A percentile compares a stretch with the other conserved stretches of the same genome.
These are phyloP conservation scores for Synchiropus splendidus DNA, from an alignment of 2,113 vertebrate species.

Conservation along the genomic window DNA sequence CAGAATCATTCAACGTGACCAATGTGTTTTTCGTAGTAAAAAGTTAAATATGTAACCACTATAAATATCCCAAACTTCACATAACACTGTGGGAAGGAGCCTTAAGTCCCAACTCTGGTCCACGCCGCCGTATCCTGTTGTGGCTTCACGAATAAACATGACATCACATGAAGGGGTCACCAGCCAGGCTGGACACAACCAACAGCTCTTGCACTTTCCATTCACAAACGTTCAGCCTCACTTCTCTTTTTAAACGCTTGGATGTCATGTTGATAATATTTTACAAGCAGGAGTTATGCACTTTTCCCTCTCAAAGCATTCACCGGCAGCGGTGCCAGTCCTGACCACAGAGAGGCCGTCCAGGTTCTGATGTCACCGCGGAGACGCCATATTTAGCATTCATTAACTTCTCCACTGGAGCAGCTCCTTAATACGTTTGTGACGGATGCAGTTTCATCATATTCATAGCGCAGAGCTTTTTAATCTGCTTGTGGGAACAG, in stretches of 20 bases:
- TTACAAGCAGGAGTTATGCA: conserved; percentile 23
- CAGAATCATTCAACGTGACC: no score
- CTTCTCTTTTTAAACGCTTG: conserved; percentile 8
- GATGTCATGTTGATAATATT: conserved; percentile 27
- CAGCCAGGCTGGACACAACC: conserved; percentile 3
- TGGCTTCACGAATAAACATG: conserved; percentile 25
- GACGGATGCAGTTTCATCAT: conserved; percentile 16
- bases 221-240: conserved; percentile 1
- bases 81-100: not conserved
- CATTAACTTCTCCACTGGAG: conserved; percentile 14
- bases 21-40: not conserved
- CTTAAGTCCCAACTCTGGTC: conserved; percentile 10
- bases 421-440: conserved; percentile 18
- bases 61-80: not conserved
- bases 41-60: not conserved
- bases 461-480: conserved; percentile 15
- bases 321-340: conserved; percentile 30
- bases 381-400: conserved; percentile 32
- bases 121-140: conserved; percentile 15
- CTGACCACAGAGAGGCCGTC: conserved; percentile 42
- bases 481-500: conserved; percentile 7
- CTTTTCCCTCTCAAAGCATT: conserved; percentile 24
- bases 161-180: conserved; percentile 21
- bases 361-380: conserved; percentile 43
- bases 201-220: not conserved